These are phyloP conservation scores for Caenorhabditis sp. DNA, from an alignment of 2,888 invertebrate genomes.

Conservation along the genomic window DNA sequence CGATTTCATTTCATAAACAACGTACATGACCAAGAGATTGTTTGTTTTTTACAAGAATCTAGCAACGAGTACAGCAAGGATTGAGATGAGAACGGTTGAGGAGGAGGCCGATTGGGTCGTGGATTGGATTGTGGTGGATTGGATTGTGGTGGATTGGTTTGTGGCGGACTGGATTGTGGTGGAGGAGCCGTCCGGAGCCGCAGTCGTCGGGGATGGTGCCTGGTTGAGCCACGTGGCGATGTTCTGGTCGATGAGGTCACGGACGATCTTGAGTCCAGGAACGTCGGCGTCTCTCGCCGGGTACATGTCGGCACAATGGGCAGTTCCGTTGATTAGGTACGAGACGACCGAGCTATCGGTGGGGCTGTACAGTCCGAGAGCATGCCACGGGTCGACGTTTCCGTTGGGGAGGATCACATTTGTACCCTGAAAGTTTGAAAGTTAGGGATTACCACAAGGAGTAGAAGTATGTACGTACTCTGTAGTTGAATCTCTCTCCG, in stretches of 20 bases:
- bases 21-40: neutral
- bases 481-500: constrained; percentile 58
- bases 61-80: constrained; percentile 16
- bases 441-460: too few relatives aligned
- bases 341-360: constrained; percentile 32
- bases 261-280: constrained; percentile 42
- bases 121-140: neutral
- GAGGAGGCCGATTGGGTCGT: constrained; percentile 22
- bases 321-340: constrained; percentile 60
- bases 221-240: constrained; percentile 38
- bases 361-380: constrained; percentile 50
- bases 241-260: constrained; percentile 40
- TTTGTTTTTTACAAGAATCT: constrained; percentile 21
- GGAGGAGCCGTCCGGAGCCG: neutral
- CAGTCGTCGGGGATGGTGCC: neutral
- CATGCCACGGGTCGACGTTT: constrained; percentile 64
- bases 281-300: constrained; percentile 57
- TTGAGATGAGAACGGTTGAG: constrained; percentile 20
- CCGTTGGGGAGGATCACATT: constrained; percentile 68
- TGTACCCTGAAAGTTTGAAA: too few relatives aligned
- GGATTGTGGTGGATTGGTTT: neutral
- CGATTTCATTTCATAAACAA: neutral
- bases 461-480: too few relatives aligned
- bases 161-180: neutral
- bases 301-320: constrained; percentile 73